phyloP scores from a whole-genome alignment of 2,113 vertebrate genomes.

The Romanogobio albipinnatus region DNA sequence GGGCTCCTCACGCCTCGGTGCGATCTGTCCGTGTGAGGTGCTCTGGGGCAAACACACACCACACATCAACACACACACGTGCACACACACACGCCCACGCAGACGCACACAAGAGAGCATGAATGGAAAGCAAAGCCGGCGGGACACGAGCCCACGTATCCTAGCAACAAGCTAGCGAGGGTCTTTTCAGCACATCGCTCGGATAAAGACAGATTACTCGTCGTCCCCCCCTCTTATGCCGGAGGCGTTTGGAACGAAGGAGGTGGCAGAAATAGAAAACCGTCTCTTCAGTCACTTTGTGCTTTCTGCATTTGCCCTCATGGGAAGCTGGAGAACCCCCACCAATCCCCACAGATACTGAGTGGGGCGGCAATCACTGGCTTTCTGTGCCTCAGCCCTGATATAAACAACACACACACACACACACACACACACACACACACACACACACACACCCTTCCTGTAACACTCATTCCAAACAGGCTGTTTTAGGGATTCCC shows the following conservation, averaged over 20 bases:
- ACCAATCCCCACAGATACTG: constrained; percentile 17
- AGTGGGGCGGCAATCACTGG: background rate
- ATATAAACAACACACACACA: background rate
- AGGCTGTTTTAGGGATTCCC: background rate
- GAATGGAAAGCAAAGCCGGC: constrained; percentile 68
- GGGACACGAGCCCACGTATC: constrained; percentile 74
- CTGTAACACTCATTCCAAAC: background rate
- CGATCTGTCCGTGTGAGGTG: background rate
- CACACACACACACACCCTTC: too few species aligned
- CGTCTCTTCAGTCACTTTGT: constrained; percentile 20
- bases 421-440: background rate
- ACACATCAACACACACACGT: background rate
- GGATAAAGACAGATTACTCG: constrained; percentile 70
- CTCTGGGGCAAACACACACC: background rate
- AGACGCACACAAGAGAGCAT: constrained; percentile 61
- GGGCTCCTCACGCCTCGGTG: background rate
- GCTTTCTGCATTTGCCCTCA: constrained; percentile 36
- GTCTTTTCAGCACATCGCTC: constrained; percentile 72
- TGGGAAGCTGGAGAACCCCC: constrained; percentile 39
- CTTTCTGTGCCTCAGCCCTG: background rate
- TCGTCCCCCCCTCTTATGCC: constrained; percentile 58
- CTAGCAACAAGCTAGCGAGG: constrained; percentile 78
- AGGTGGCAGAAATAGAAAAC: constrained; percentile 21
- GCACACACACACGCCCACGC: background rate
- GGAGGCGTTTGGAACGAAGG: constrained; percentile 5